Evolutionary conservation across 2,888 invertebrate species (phyloP).

Genomic region (Oasisia sp.): DNA sequence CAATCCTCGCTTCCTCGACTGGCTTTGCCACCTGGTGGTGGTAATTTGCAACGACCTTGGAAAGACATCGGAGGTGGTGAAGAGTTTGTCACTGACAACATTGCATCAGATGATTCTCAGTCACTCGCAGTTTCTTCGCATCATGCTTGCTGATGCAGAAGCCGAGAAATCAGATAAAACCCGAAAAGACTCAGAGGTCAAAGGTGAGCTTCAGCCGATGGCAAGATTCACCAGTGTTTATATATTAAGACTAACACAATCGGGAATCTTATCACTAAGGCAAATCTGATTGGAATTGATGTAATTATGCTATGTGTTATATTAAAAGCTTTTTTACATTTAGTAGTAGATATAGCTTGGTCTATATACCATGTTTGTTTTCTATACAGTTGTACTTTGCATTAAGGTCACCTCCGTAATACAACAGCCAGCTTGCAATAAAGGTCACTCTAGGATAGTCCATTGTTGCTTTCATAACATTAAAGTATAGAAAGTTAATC

Average conservation of each 20-base stretch:
- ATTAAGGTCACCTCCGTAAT: no score
- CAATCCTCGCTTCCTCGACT: constrained; percentile 37
- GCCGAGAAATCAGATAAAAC: not conserved
- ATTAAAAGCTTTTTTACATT: no score
- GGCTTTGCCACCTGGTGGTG: constrained; percentile 41
- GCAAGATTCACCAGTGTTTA: not conserved
- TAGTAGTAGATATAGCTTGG: no score
- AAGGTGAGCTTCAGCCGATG: not conserved
- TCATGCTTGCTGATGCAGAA: constrained; percentile 48
- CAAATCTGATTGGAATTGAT: not conserved
- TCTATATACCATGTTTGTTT: no score
- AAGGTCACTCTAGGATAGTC: no score
- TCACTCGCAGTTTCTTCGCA: constrained; percentile 52
- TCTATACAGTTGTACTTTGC: no score
- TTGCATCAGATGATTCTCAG: constrained; percentile 52
- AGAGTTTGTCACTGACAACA: constrained; percentile 26
- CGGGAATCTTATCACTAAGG: not conserved
- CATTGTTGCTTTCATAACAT: no score
- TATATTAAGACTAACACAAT: not conserved
- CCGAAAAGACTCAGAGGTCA: not conserved
- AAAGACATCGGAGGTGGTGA: constrained; percentile 31
- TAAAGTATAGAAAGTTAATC: no score
- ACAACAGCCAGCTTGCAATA: no score
- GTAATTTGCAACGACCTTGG: constrained; percentile 33
- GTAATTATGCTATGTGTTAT: no score